Evolutionary conservation across 2,113 vertebrate genomes (phyloP), one percentile per base, ranked within the genome.

Genomic region (Poeciliopsis retropinna): DNA sequence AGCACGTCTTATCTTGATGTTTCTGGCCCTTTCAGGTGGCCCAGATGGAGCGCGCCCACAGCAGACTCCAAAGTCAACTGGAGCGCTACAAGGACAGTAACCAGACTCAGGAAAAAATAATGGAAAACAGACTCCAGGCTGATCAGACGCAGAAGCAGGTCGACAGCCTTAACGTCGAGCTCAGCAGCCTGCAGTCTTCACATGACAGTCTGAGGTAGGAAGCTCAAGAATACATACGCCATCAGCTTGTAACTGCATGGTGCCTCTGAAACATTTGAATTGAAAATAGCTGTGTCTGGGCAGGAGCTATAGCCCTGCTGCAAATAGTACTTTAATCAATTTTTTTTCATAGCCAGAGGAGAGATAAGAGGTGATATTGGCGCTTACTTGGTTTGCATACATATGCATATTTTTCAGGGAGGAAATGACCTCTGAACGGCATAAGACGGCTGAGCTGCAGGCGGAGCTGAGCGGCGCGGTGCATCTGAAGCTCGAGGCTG

Each of bases 401-500:
- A 29, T 80, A 34, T 85, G 37, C 73, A 31, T 67, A 29, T 75
- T 73, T 81, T 41, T 5, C 85, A 95, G 95, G 73, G 87, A 86
- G 30, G 92, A 93, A 72, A 67, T 93, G 88, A 83, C 73, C 14
- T 85, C 87, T 34, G 91, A 90, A 67, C 88, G 81, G 14, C 73
- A 44, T 27, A 95, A 95, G 90, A 91, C 81, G 29, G 91, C 95
- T 39, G 92, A 93, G 71, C 91, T 96, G 41, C 95, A 95, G 85
- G 89, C 92, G 63, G 90, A 94, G 78, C 88, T 95, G 47, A 94
- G 92, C 51, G 81, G 88, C 68, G 88, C 79, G 75, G 81, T 84
- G 57, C 91, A 95, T 83, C 94, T 95, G 77, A 94, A 92, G 78
- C 78, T 77, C 47, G 79, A 71, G 17, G 79, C 93, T 8, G 86